These are phyloP conservation scores for Zophobas atratus DNA, from an alignment of 1,140 invertebrate species.

Conservation along the genomic window DNA sequence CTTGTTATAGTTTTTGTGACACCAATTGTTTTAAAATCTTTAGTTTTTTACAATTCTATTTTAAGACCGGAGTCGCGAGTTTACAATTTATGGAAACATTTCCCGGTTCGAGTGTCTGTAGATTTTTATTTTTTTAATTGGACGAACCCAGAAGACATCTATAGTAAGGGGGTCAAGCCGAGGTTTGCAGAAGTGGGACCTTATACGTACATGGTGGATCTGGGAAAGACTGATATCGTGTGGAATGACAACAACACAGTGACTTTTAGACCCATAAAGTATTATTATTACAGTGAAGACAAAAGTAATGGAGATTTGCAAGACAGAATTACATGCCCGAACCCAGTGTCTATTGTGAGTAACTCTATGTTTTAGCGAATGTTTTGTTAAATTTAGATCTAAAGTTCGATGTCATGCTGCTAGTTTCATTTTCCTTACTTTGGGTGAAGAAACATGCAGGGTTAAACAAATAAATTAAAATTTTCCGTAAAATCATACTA, in stretches of 20 bases:
- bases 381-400: no score
- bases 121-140: conserved; percentile 87
- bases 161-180: conserved; percentile 68
- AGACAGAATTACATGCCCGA: conserved; percentile 78
- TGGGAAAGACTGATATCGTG: conserved; percentile 79
- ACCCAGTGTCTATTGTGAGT: conserved; percentile 86
- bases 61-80: background rate
- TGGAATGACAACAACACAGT: conserved; percentile 79
- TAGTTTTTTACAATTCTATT: background rate
- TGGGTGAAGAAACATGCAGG: no score
- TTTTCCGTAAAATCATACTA: no score
- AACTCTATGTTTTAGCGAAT: background rate
- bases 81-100: conserved; percentile 59
- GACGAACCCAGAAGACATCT: conserved; percentile 81
- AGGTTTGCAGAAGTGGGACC: conserved; percentile 77
- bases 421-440: no score
- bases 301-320: conserved; percentile 70
- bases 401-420: no score
- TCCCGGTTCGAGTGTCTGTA: conserved; percentile 67
- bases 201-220: conserved; percentile 78
- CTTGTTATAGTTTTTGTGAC: no score
- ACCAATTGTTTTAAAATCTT: background rate
- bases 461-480: no score
- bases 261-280: conserved; percentile 81
- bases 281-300: conserved; percentile 82